Base-by-base conservation (phyloP, 2,113 vertebrate species). In the Scytalopus superciliaris region DNA sequence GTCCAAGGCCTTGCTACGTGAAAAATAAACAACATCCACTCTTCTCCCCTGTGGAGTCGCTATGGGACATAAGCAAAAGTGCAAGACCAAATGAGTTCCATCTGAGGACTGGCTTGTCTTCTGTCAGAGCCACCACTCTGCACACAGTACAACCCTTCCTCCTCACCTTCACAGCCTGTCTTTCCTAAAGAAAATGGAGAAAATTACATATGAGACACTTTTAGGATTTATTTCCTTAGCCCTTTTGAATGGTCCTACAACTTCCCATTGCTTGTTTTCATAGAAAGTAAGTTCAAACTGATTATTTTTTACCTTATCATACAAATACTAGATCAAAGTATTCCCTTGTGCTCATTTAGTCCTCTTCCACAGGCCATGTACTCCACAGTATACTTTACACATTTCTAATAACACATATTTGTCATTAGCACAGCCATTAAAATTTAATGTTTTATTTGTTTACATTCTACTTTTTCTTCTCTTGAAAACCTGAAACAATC, bases 241-340 rank as follows among this genome's bases (percentile, higher is more conserved):
- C 35, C 16, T 57, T 93, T 33, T 13, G 40, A 93, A 85, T 87
- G 42, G 7, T 60, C 9, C 55, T 69, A 56, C 47, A 56, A 62
- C 39, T 8, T 52, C 6, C 45, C 69, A 17, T 79, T 79, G 59
- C 49, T 91, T 85, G 24, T 85, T 93, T 89, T 76, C 67, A 18
- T 57, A 79, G 90, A 74, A 83, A 96, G 89, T 92, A 93, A 89
- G 87, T 96, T 94, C 52, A 84, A 64, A 84, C 12, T 30, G 30
- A 63, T 62, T 76, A 12, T n/a, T 53, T 91, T 68, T 89, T 49
- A 31, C 45, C 14, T 66, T 84, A 45, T 73, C 7, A 50, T 74
- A 86, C 70, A 81, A 77, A 50, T 66, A 62, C 12, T 84, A 49
- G 47, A 72, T 81, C 14, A 35, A 59, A 72, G 8, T 84, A 75